Evolutionary conservation across 1,140 invertebrate species (phyloP).

Genomic region (Pseudomyrmex pallidus): DNA sequence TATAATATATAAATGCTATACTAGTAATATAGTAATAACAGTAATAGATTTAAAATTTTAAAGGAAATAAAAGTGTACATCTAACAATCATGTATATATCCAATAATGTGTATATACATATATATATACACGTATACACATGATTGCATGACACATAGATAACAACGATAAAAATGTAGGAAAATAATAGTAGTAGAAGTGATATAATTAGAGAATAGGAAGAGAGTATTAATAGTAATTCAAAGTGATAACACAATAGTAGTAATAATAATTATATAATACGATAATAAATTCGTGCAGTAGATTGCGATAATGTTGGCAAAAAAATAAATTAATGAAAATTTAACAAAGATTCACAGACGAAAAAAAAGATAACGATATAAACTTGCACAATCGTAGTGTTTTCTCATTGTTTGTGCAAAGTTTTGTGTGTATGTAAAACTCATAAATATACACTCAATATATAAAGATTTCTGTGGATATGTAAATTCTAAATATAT

Average conservation of each 20-base stretch:
- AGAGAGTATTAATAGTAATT: slow-evolving; percentile 27
- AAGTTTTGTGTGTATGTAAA: too few relatives aligned
- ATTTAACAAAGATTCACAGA: slow-evolving; percentile 17
- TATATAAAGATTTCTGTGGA: too few relatives aligned
- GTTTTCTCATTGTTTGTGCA: neutral
- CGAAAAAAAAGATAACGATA: slow-evolving; percentile 2
- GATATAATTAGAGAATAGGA: slow-evolving; percentile 33
- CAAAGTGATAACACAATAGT: neutral
- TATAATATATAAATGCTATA: slow-evolving; percentile 21
- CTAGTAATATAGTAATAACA: too few relatives aligned
- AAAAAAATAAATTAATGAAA: slow-evolving; percentile 52
- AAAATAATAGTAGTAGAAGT: slow-evolving; percentile 29
- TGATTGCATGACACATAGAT: neutral
- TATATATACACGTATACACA: too few relatives aligned
- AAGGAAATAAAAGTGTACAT: slow-evolving; percentile 14
- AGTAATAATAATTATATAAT: slow-evolving; percentile 27
- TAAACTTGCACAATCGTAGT: slow-evolving; percentile 33
- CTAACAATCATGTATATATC: slow-evolving; percentile 9
- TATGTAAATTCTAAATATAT: too few relatives aligned
- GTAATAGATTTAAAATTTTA: slow-evolving; percentile 22
- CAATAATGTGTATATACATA: too few relatives aligned
- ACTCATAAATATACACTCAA: too few relatives aligned
- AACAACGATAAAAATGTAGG: slow-evolving; percentile 41
- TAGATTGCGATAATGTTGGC: slow-evolving; percentile 12
- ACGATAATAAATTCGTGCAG: slow-evolving; percentile 35